Percentiles rank a stretch among this genome's conserved stretches.
Evolutionary conservation across 2,797 vertebrate genomes (phyloP).

Genomic region (Diglossa cyanea): DNA sequence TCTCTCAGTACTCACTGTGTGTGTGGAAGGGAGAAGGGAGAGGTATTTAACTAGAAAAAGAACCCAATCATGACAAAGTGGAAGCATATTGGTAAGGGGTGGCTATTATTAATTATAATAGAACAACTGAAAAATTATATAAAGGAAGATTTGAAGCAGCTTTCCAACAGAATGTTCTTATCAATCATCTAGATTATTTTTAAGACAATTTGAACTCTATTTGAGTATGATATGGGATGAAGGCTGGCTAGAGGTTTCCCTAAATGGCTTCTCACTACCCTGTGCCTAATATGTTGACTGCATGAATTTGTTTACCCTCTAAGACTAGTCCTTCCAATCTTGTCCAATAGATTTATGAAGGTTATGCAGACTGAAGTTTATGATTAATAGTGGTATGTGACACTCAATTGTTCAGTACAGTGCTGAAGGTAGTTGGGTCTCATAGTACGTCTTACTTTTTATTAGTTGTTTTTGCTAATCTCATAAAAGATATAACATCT

Average conservation of each 20-base stretch:
- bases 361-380: not conserved
- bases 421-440: not conserved
- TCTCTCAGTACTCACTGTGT: not conserved
- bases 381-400: not conserved
- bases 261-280: not conserved
- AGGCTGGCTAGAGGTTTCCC: not conserved
- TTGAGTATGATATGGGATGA: not conserved
- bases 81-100: not conserved
- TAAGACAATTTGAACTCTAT: not conserved
- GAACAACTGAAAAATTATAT: not conserved
- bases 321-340: not conserved
- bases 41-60: not conserved
- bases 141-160: not conserved
- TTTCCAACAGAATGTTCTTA: not conserved
- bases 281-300: not conserved
- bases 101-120: not conserved
- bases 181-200: not conserved
- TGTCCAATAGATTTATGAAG: not conserved
- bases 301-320: not conserved
- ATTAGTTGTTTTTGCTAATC: not conserved
- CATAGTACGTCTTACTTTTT: not conserved
- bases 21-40: not conserved
- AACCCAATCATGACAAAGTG: rapidly evolving
- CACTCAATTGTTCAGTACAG: rapidly evolving
- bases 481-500: not conserved